phyloP scores from a whole-genome alignment of 2,888 invertebrate genomes.

The Junonia oenone region DNA sequence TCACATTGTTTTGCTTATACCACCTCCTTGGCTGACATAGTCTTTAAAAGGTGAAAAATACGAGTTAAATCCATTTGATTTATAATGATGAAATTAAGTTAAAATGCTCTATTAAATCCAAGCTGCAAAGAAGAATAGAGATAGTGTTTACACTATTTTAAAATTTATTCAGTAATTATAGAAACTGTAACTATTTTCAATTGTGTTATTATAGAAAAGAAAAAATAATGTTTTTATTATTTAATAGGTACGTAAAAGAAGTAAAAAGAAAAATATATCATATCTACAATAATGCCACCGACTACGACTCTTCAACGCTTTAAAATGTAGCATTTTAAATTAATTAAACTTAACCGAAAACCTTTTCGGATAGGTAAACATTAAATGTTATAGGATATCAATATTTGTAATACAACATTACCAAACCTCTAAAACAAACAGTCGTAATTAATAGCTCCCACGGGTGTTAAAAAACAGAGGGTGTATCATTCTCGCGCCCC shows the following conservation, averaged over 20 bases:
- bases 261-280: too few relatives aligned
- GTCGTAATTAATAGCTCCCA: slow-evolving; percentile 68
- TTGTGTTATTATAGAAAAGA: too few relatives aligned
- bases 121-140: too few relatives aligned
- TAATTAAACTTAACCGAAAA: too few relatives aligned
- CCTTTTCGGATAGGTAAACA: not conserved
- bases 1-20: slow-evolving; percentile 51
- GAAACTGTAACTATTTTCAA: too few relatives aligned
- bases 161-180: too few relatives aligned
- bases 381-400: not conserved
- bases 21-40: slow-evolving; percentile 27
- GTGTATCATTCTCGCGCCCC: slow-evolving; percentile 68
- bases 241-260: too few relatives aligned
- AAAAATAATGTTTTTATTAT: too few relatives aligned
- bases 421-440: slow-evolving; percentile 38
- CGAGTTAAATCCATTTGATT: not conserved
- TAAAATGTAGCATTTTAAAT: too few relatives aligned
- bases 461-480: slow-evolving; percentile 62
- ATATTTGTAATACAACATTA: slow-evolving; percentile 5
- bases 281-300: too few relatives aligned
- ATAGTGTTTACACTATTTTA: too few relatives aligned
- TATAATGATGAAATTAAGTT: not conserved
- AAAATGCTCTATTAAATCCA: too few relatives aligned
- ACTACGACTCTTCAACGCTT: not conserved
- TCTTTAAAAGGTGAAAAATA: slow-evolving; percentile 11